phyloP scores from a whole-genome alignment of 1,140 invertebrate genomes.

The Drosophila sproati region DNA sequence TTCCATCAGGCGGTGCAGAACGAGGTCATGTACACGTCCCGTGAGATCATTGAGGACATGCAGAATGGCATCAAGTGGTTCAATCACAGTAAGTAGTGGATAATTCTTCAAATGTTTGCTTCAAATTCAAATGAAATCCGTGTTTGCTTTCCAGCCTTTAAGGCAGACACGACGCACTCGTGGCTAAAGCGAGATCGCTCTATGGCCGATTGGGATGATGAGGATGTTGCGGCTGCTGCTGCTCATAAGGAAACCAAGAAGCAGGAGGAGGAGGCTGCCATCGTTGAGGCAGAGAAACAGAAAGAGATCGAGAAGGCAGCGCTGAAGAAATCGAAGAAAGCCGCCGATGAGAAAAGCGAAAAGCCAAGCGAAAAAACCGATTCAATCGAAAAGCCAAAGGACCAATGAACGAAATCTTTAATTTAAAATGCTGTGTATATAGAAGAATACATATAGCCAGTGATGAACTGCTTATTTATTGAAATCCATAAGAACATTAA shows the following conservation, averaged over 20 bases:
- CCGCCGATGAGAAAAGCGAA: slow-evolving; percentile 13
- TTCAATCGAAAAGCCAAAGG: slow-evolving; percentile 47
- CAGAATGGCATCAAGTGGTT: slow-evolving; percentile 87
- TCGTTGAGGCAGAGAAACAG: slow-evolving; percentile 69
- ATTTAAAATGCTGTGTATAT: slow-evolving; percentile 44
- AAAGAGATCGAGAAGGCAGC: slow-evolving; percentile 59
- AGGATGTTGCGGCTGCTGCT: slow-evolving; percentile 83
- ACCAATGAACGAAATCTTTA: slow-evolving; percentile 46
- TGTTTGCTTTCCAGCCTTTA: slow-evolving; percentile 54
- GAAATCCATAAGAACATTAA: slow-evolving; percentile 48
- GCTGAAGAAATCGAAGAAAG: slow-evolving; percentile 63
- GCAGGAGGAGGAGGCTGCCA: slow-evolving; percentile 61
- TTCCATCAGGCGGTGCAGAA: slow-evolving; percentile 89
- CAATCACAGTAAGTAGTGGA: slow-evolving; percentile 61
- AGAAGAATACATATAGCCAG: slow-evolving; percentile 48
- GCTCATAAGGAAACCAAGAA: slow-evolving; percentile 67
- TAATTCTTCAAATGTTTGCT: slow-evolving; percentile 85
- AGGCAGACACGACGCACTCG: slow-evolving; percentile 70
- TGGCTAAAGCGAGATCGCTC: slow-evolving; percentile 84
- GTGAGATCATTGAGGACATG: slow-evolving; percentile 88
- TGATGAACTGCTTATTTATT: slow-evolving; percentile 69
- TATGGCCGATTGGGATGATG: slow-evolving; percentile 87
- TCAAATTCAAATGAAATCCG: slow-evolving; percentile 58
- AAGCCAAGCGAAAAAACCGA: slow-evolving; percentile 39
- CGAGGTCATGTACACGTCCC: slow-evolving; percentile 88